A percentile compares a stretch with the other conserved stretches of the same genome.
These are phyloP conservation scores for Notothenia rossii DNA, from an alignment of 2,113 vertebrate species.

Conservation along the genomic window DNA sequence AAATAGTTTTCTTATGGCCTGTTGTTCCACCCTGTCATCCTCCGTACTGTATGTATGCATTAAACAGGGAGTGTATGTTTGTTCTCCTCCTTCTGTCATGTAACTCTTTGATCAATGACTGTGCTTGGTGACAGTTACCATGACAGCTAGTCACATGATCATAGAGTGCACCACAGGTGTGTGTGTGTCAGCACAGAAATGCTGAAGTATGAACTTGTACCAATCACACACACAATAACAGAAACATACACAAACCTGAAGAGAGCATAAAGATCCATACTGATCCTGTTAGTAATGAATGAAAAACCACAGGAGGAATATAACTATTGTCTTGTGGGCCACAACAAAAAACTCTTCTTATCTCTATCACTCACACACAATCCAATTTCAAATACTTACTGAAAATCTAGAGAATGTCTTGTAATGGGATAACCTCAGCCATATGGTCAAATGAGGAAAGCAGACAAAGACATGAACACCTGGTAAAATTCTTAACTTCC, in stretches of 20 bases:
- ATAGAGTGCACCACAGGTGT: constrained; percentile 48
- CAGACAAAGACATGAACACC: too few species aligned
- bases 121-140: constrained; percentile 65
- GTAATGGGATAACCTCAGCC: too few species aligned
- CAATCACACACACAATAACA: neutral
- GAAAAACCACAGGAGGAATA: constrained; percentile 61
- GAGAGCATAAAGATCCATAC: constrained; percentile 50
- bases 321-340: constrained; percentile 53
- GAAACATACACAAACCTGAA: neutral
- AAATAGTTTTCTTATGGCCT: neutral
- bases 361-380: neutral
- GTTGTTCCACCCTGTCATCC: neutral
- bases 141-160: constrained; percentile 69
- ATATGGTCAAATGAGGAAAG: too few species aligned
- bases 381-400: too few species aligned
- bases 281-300: constrained; percentile 66
- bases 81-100: constrained; percentile 33
- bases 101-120: constrained; percentile 65
- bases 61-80: neutral
- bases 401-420: too few species aligned
- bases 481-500: too few species aligned
- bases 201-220: constrained; percentile 62
- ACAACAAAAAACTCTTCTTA: constrained; percentile 6
- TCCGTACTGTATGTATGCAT: neutral
- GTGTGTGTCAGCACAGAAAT: constrained; percentile 42